Evolutionary conservation across 2,888 invertebrate genomes (phyloP).

Genomic region (Machimus rusticus): DNA sequence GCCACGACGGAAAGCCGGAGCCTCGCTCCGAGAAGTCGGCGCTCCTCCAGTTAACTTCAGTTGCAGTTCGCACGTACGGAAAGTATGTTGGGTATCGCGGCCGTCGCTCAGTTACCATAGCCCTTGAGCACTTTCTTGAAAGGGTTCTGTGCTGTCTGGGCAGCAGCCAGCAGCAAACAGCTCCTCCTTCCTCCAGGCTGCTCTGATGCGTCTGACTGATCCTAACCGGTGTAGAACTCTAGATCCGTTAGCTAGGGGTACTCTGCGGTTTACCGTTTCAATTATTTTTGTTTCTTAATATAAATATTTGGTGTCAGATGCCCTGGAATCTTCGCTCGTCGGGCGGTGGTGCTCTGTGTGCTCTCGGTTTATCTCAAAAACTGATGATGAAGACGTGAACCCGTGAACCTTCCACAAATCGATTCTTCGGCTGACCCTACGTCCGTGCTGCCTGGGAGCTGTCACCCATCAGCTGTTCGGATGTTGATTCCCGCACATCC

Average conservation of each 20-base stretch:
- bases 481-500: not conserved
- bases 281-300: not conserved
- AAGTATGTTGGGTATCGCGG: conserved; percentile 12
- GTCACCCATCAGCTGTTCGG: conserved; percentile 36
- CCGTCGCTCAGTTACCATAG: not conserved
- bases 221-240: not conserved
- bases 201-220: not conserved
- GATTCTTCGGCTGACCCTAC: conserved; percentile 1
- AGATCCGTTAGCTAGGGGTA: not conserved
- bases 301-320: not conserved
- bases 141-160: not conserved
- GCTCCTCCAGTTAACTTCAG: conserved; percentile 4
- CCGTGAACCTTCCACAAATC: conserved; percentile 11
- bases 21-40: not conserved
- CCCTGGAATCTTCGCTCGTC: not conserved
- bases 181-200: not conserved
- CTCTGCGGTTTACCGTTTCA: not conserved
- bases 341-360: conserved; percentile 4
- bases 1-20: not conserved
- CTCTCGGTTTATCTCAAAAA: not conserved
- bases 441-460: not conserved
- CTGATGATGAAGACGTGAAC: not conserved
- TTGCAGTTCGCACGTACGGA: conserved; percentile 22
- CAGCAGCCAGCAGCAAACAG: not conserved
- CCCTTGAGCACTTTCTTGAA: not conserved